Evolutionary conservation across 2,113 vertebrate species (phyloP), one percentile per base, ranked within the genome.

Genomic region (Oreochromis tanganicae): DNA sequence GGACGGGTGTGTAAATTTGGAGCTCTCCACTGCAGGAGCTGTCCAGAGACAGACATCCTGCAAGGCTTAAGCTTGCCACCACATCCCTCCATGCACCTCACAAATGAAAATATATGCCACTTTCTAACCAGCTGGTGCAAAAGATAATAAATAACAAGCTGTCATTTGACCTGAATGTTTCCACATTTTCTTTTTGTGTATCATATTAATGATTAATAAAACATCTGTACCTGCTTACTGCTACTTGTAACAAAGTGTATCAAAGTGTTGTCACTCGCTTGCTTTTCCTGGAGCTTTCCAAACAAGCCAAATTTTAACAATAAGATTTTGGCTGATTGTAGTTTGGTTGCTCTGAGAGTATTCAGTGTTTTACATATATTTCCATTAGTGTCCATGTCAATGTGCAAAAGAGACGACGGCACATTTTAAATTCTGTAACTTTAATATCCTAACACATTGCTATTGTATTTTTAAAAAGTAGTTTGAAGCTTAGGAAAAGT

Each of bases 31-130:
- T 90, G 82, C 86, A 78, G 86, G 56, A 43, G n/a, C 59, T 29
- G 88, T 84, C 59, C 86, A 84, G 83, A 89, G 83, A 89, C 91
- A 59, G 90, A 93, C 87, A 88, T 87, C 88, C 92, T 93, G 91
- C 73, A 81, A 80, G 79, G 83, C 79, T 73, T 19, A 38, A 68
- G 89, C 90, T 81, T 61, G 29, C 93, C 85, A 91, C 87, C 86
- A 89, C 87, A 89, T 86, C 89, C 86, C 84, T 84, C 73, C 86
- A 9, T 41, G 29, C 85, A 63, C 63, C 82, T 36, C 85, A 79
- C 68, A 71, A 59, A 82, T 82, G 83, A 73, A 80, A 81, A 83
- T 66, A 9, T 14, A 55, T 55, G 32, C 68, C 80, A 29, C 5
- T 75, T 66, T 38, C 54, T 71, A 82, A 82, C 32, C 88, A 82